Evolutionary conservation across 2,113 vertebrate species (phyloP), one percentile per base, ranked within the genome.

Genomic region (Rhinolophus sinicus): DNA sequence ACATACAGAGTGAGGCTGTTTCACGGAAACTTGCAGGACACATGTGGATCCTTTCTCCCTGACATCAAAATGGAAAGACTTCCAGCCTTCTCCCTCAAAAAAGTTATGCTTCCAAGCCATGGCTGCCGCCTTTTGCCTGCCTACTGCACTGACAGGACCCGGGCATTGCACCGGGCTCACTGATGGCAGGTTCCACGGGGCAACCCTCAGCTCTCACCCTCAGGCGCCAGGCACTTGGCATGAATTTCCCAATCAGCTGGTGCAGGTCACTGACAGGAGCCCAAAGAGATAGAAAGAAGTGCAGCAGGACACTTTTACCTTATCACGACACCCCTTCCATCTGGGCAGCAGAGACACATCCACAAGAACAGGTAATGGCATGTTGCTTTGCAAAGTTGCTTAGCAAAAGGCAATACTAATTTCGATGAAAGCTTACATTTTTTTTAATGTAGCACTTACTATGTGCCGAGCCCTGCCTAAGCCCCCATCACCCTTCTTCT

Each of bases 101-200:
- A 62, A 56, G 3, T 47, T 28, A 82, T 7, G 33, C 18, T 22
- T 80, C 64, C 2, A 54, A 47, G 18, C n/a, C 10, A 15, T 4
- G 6, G 14, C 26, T 64, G 47, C 21, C 11, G 47, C 64, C 47
- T 54, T 19, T 19, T 15, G 5, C 65, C 50, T 24, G 35, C 12
- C 18, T n/a, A 1, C 19, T 1, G 38, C 33, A 33, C 3, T 14
- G 18, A 24, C 38, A 69, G 67, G n/a, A 54, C 30, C 38, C 11
- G 2, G 18, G 73, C 6, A 21, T 0, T 22, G 19, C 0, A 0
- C 22, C 6, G 47, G 56, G 38, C 21, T 56, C 3, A 1, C 35
- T 40, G 67, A 35, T 19, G 60, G 35, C 15, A 44, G 35, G 12
- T 50, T 50, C 52, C 40, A 8, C 30, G 50, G 30, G 44, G n/a